phyloP scores from a whole-genome alignment of 2,113 vertebrate species.

The Oreotragus oreotragus region DNA sequence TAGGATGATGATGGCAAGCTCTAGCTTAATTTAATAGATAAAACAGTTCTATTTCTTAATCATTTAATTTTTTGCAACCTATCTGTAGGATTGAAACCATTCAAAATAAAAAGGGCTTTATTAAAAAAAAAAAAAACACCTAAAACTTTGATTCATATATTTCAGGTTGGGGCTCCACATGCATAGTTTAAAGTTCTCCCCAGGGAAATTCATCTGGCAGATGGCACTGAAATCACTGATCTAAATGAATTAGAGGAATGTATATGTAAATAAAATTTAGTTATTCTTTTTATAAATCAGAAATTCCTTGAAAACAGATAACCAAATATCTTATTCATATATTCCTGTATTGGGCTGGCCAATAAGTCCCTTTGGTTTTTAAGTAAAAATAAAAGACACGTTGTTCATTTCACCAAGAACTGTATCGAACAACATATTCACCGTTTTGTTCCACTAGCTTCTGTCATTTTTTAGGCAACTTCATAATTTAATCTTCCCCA shows the following conservation, averaged over 20 bases:
- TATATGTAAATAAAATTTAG: not conserved
- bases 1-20: conserved; percentile 66
- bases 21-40: conserved; percentile 61
- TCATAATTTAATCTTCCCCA: not conserved
- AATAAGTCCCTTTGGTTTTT: not conserved
- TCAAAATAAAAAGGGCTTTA: conserved; percentile 33
- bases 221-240: not conserved
- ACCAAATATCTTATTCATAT: not conserved
- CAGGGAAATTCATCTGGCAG: not conserved
- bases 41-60: conserved; percentile 46
- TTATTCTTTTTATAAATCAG: conserved; percentile 19
- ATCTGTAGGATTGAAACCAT: not conserved
- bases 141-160: not conserved
- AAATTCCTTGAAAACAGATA: not conserved
- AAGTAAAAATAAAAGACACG: not conserved
- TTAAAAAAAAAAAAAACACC: not conserved
- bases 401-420: not conserved
- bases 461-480: not conserved
- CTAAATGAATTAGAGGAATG: not conserved
- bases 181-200: not conserved
- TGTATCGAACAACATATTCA: not conserved
- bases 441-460: not conserved
- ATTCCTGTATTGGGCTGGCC: not conserved
- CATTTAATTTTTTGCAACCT: not conserved
- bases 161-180: not conserved